Base-by-base conservation (phyloP, 2,888 invertebrate genomes). In the Meiosimyza decipiens region DNA sequence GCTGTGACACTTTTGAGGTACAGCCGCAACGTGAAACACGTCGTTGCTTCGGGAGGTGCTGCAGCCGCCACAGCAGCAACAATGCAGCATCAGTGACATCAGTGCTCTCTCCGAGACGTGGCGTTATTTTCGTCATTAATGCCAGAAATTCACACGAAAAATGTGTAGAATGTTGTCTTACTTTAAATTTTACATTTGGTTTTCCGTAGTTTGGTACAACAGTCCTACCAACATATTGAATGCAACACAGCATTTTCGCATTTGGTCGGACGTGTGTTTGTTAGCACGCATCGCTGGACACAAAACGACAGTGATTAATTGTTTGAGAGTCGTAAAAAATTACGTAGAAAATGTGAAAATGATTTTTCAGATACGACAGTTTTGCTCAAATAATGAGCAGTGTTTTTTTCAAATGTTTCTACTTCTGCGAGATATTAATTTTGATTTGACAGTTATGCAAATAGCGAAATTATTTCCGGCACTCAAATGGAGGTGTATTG, bases 221-320 rank as follows among this genome's bases (percentile, higher is more conserved):
- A 66, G 28, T 64, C 49, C 22, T 49, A 50, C 49, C 64, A 50
- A 4, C 49, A 18, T 28, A 57, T 57, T 57, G 57, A 28, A 57
- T 57, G 28, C 28, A 28, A 18, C 22, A 9, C 40, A 57, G 22
- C 13, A 57, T 22, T 57, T 57, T 57, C 1, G 57, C 22, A 57
- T 18, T 57, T 47, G 16, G 12, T 62, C 11, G 33, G 62, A 47
- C 54, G 28, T 66, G 66, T 52, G 40, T 55, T 50, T 22, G 57
- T 67, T 55, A 51, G 66, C 57, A 67, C 16, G 67, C 67, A 40
- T 67, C 55, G 67, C 55, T 57, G 67, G 40, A 67, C 67, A 15
- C 47, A 47, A 67, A 47, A 47, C 57, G 67, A 57, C 67, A 57
- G 40, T 67, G 67, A 67, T 67, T 67, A 67, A 67, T 67, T 67